Conservation (phyloP, 1,140 invertebrate genomes). For the Cydia strobilella region DNA sequence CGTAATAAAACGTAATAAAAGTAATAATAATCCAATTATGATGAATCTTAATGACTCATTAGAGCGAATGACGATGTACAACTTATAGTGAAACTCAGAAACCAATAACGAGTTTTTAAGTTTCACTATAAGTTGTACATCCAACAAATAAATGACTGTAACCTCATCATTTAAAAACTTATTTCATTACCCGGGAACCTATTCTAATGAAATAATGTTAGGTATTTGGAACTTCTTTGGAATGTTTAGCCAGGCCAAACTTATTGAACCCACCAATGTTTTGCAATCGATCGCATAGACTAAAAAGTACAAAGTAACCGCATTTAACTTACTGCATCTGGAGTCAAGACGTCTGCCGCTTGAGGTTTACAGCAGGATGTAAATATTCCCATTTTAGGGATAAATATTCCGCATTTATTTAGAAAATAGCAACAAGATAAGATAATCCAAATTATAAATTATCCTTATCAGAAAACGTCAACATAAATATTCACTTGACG, state of each 20-base stretch:
- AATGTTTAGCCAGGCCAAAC: too few species aligned
- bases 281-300: constrained; percentile 17
- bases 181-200: neutral
- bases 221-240: too few species aligned
- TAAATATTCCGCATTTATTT: neutral
- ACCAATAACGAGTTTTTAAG: too few species aligned
- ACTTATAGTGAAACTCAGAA: neutral
- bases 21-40: constrained; percentile 3
- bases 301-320: neutral
- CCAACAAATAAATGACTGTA: constrained; percentile 12
- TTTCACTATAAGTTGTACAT: too few species aligned
- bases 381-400: constrained; percentile 70
- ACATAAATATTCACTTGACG: constrained; percentile 28
- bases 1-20: too few species aligned
- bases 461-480: constrained; percentile 21
- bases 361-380: constrained; percentile 75
- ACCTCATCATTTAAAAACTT: neutral
- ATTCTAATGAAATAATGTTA: neutral
- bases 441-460: neutral
- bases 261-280: constrained; percentile 1
- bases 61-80: neutral
- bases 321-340: constrained; percentile 70
- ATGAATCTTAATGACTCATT: neutral
- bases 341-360: constrained; percentile 68
- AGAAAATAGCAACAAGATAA: constrained; percentile 14